phyloP scores from a whole-genome alignment of 2,113 vertebrate species.

The Egretta garzetta region DNA sequence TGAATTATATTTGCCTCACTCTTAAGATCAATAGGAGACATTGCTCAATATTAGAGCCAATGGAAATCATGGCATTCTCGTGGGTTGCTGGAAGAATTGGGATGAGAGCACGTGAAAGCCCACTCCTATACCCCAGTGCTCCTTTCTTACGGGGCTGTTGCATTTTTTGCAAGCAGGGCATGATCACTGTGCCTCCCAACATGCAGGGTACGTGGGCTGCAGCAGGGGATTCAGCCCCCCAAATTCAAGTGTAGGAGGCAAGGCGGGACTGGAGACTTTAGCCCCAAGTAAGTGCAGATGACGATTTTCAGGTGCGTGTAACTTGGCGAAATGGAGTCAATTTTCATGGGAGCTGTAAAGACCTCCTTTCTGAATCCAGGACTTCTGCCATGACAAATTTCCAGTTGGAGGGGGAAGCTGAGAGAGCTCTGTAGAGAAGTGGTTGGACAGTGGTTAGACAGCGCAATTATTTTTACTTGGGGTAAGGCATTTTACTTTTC shows the following conservation, averaged over 20 bases:
- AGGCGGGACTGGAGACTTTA: not conserved
- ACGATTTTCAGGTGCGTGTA: not conserved
- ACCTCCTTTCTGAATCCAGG: not conserved
- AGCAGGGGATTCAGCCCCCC: not conserved
- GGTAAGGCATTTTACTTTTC: not conserved
- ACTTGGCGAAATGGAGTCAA: not conserved
- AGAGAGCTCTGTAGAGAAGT: not conserved
- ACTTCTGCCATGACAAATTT: not conserved
- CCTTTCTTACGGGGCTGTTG: not conserved
- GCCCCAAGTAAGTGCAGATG: not conserved
- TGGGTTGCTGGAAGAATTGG: not conserved
- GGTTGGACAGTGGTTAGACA: not conserved
- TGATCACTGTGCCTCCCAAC: accelerated
- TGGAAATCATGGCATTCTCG: accelerated
- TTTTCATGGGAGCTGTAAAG: not conserved
- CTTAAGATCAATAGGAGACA: not conserved
- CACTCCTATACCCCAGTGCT: accelerated
- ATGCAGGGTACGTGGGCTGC: accelerated
- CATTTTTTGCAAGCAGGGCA: not conserved
- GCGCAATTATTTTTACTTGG: not conserved
- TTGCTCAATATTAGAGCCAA: not conserved
- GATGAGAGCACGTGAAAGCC: accelerated
- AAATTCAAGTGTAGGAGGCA: not conserved
- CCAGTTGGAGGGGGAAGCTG: not conserved
- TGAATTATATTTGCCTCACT: not conserved